Base-by-base conservation (phyloP, 2,113 vertebrate genomes). In the Anas platyrhynchos region DNA sequence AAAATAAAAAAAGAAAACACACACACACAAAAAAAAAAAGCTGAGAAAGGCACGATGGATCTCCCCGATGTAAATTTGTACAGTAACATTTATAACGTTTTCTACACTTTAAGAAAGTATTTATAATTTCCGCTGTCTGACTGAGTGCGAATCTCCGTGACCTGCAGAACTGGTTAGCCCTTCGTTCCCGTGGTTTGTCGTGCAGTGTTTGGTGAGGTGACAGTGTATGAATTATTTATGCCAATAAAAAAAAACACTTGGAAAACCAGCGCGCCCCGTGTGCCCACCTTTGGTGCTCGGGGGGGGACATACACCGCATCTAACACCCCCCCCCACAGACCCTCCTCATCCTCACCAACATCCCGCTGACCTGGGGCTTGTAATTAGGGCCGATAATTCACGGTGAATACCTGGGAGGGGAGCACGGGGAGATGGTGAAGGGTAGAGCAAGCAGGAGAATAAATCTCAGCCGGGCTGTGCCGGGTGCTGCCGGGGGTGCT, bases 1-100 rank as follows among this genome's bases (percentile, higher is more conserved):
- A 73, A 52, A 69, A 75, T 83, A 25, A 58, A 93, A 97, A 81
- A 66, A 6, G 38, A 44, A 25, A 32, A 41, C 56, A 50, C 44
- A 46, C 44, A 27, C 31, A 16, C 54, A 55, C 54, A 31, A 16
- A 48, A 16, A 26, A 38, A 50, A 71, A 67, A 32, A 3, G 13
- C 81, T 62, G 86, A 89, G 90, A 91, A 79, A 90, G 75, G 93
- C 94, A 86, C 78, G 97, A 95, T 79, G 94, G 97, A 98, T 97
- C 96, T 97, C 90, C 97, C 97, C 65, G 92, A 95, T 99, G 98
- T 99, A 99, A 98, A 98, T 99, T 98, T 99, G 99, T 99, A 99
- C 98, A 99, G 98, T 98, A 97, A 98, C 98, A 98, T 99, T 99
- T 99, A 98, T 99, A 99, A 98, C 97, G 97, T 98, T 99, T 99